Base-by-base conservation (phyloP, 2,113 vertebrate species). In the Otus sunia region DNA sequence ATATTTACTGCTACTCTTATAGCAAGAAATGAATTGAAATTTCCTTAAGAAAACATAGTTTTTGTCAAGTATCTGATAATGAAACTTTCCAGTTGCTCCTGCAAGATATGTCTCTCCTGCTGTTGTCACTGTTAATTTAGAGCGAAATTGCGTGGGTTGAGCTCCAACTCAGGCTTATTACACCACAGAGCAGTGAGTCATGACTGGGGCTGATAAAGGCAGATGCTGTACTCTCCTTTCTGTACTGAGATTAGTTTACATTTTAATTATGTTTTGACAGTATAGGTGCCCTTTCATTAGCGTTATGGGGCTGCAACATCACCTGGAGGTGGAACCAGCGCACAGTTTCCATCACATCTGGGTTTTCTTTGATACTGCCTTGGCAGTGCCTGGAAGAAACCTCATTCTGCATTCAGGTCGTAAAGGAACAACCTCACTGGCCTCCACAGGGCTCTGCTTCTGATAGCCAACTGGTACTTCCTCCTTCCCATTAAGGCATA, bases 221-320 rank as follows among this genome's bases (percentile, higher is more conserved):
- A 91, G 83, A 86, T 96, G 90, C 74, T 88, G 53, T 30, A 75
- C 91, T 90, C 93, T 92, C 76, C 77, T 89, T 77, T 86, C 88
- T 60, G 55, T 26, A 11, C 52, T 19, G 75, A 96, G 94, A 81
- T 81, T 92, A 81, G 62, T 76, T 96, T 92, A 93, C 86, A 86
- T 94, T 94, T 94, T 94, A 97, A 96, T 95, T 95, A 90, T 92
- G 67, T 94, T 97, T 96, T 97, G 93, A 96, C 92, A 91, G 88
- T 32, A 73, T 22, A 94, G 75, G 60, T 55, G 60, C 67, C 86
- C 95, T 96, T 96, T 95, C 90, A 88, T 96, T 84, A 96, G 41
- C 5, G 1, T 91, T 90, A 80, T 47, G 76, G 71, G 56, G 85
- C 71, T 92, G 59, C 72, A 78, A 52, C 86, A 86, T 94, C 75